Evolutionary conservation across 2,888 invertebrate genomes (phyloP).

Genomic region (Caenorhabditis sp.): DNA sequence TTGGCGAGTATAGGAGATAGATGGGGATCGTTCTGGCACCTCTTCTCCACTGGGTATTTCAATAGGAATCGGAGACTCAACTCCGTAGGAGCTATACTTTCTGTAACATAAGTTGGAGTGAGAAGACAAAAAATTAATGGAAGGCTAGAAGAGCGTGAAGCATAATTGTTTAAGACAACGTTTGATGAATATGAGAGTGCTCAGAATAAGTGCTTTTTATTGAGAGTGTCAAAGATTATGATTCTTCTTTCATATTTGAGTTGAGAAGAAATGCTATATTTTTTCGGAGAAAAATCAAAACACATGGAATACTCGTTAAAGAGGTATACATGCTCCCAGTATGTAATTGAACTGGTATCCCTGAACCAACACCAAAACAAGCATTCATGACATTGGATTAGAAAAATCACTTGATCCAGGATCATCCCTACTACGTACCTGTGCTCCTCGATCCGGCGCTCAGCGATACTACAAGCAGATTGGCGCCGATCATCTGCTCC

Average conservation of each 20-base stretch:
- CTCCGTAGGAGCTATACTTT: conserved; percentile 66
- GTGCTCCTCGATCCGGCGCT: conserved; percentile 62
- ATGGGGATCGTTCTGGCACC: conserved; percentile 36
- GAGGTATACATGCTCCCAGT: too few relatives aligned
- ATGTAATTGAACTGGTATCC: too few relatives aligned
- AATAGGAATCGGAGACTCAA: conserved; percentile 59
- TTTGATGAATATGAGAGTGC: conserved; percentile 6
- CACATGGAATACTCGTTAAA: too few relatives aligned
- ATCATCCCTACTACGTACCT: conserved; percentile 37
- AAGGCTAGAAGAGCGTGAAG: not conserved
- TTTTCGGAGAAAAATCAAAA: too few relatives aligned
- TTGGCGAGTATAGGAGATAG: conserved; percentile 36
- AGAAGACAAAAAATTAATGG: not conserved
- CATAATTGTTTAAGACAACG: conserved; percentile 22
- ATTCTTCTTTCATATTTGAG: not conserved
- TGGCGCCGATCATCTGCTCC: conserved; percentile 54
- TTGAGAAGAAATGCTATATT: too few relatives aligned
- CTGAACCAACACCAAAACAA: not conserved
- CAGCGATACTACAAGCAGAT: conserved; percentile 52
- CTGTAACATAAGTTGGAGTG: conserved; percentile 39
- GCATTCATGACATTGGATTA: not conserved
- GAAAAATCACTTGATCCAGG: not conserved
- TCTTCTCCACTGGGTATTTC: conserved; percentile 15
- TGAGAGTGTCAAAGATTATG: conserved; percentile 12
- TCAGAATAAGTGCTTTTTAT: conserved; percentile 33